phyloP scores from a whole-genome alignment of 2,797 vertebrate species.

The Odontamblyopus rebecca region DNA sequence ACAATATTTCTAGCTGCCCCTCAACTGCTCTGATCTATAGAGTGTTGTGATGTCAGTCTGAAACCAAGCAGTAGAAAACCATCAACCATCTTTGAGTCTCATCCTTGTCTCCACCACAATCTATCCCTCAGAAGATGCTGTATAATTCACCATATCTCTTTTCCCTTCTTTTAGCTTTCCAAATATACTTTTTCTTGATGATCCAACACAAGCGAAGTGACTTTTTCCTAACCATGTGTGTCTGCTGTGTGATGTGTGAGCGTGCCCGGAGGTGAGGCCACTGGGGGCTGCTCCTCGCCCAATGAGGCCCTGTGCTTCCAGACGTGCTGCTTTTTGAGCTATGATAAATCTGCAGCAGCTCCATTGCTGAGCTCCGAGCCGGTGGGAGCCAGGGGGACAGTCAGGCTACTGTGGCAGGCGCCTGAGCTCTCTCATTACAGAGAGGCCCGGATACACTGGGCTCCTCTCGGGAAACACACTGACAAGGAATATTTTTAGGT shows the following conservation, averaged over 20 bases:
- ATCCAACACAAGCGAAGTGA: slow-evolving; percentile 35
- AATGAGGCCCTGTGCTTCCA: slow-evolving; percentile 68
- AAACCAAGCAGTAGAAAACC: no score
- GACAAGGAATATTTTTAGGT: slow-evolving; percentile 81
- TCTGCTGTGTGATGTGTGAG: slow-evolving; percentile 66
- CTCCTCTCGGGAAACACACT: slow-evolving; percentile 70
- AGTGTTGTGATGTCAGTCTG: no score
- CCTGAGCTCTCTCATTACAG: slow-evolving; percentile 81
- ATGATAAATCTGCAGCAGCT: slow-evolving; percentile 80
- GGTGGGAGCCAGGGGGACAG: slow-evolving; percentile 71
- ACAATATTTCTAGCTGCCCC: no score
- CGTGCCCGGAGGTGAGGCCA: slow-evolving; percentile 57
- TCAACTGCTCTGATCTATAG: no score
- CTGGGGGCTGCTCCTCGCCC: slow-evolving; percentile 52
- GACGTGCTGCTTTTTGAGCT: slow-evolving; percentile 73
- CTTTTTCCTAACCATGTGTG: slow-evolving; percentile 45
- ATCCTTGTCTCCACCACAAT: background rate
- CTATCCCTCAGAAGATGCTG: slow-evolving; percentile 18
- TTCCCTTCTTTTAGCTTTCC: slow-evolving; percentile 38
- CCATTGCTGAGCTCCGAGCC: slow-evolving; percentile 68
- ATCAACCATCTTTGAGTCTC: no score
- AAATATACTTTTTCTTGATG: slow-evolving; percentile 33
- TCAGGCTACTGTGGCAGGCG: slow-evolving; percentile 67
- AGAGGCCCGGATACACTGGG: slow-evolving; percentile 72
- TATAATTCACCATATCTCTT: slow-evolving; percentile 35